Conservation (phyloP, 2,113 vertebrate species). For the Echinops telfairi region DNA sequence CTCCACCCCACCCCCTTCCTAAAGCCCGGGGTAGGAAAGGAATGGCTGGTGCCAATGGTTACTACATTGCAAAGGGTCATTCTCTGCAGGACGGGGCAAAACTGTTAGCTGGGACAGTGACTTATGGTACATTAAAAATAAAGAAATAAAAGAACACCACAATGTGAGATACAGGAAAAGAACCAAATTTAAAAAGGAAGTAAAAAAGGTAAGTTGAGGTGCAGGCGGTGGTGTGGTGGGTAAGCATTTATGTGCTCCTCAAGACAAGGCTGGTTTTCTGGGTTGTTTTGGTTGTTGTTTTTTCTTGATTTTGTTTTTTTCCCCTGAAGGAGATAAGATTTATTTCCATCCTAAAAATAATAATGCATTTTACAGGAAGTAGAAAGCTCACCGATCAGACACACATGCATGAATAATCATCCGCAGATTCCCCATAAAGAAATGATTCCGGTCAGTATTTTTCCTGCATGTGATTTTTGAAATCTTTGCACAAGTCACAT, state of each 20-base stretch:
- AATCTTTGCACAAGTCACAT: slow-evolving; percentile 51
- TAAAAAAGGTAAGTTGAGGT: slow-evolving; percentile 17
- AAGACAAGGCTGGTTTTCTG: background rate
- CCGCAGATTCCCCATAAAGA: slow-evolving; percentile 47
- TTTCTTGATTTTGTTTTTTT: background rate
- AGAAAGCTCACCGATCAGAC: background rate
- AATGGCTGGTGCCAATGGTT: background rate
- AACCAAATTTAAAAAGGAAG: background rate
- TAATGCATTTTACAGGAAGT: slow-evolving; percentile 48
- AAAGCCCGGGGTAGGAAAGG: background rate
- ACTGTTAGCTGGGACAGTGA: background rate
- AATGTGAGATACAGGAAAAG: background rate
- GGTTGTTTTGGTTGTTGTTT: background rate
- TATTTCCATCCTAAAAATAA: slow-evolving; percentile 55
- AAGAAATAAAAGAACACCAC: background rate
- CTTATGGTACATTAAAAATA: background rate
- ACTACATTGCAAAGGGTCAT: background rate
- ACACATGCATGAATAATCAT: slow-evolving; percentile 32
- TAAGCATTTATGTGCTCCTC: background rate
- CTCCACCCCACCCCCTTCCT: background rate
- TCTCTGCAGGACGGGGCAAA: background rate
- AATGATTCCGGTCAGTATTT: slow-evolving; percentile 33
- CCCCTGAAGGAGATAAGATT: slow-evolving; percentile 33
- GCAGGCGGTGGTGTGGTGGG: background rate
- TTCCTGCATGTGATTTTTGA: slow-evolving; percentile 17